These are phyloP conservation scores for Nasonia vitripennis DNA, from an alignment of 1,140 invertebrate genomes.

Conservation along the genomic window DNA sequence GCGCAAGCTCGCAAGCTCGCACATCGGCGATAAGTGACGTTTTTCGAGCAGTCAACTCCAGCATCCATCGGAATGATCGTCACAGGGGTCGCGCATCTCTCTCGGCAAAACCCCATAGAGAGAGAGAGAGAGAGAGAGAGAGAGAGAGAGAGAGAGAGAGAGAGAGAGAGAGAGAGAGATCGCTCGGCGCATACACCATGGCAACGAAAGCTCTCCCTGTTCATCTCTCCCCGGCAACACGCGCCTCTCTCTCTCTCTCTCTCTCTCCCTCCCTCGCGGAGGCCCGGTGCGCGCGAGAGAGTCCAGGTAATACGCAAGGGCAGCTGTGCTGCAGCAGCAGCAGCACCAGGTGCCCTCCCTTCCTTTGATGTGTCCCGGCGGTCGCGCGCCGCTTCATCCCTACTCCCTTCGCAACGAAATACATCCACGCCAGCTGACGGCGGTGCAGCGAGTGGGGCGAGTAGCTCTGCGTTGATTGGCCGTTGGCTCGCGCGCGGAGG, in stretches of 20 bases:
- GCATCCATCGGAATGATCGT: too few relatives aligned
- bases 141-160: background rate
- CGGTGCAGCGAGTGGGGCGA: background rate
- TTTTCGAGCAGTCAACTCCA: too few relatives aligned
- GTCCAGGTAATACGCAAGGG: conserved; percentile 64
- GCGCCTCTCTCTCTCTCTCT: background rate
- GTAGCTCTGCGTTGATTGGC: conserved; percentile 61
- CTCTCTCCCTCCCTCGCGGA: background rate
- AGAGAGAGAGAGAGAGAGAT: too few relatives aligned
- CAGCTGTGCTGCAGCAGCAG: conserved; percentile 61
- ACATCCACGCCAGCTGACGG: background rate
- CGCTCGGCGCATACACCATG: background rate
- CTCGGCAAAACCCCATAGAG: background rate
- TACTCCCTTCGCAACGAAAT: background rate
- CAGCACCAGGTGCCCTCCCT: conserved; percentile 8
- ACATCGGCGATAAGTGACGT: too few relatives aligned
- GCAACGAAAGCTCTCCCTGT: conserved; percentile 7
- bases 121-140: background rate
- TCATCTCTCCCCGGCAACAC: background rate
- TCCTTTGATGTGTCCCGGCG: conserved; percentile 29
- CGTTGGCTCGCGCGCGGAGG: conserved; percentile 68
- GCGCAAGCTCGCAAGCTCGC: too few relatives aligned
- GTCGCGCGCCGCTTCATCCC: conserved; percentile 19
- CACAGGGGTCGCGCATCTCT: background rate
- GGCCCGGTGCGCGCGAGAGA: background rate